Percentiles rank a stretch among this genome's conserved stretches.
These are phyloP conservation scores for Pseudomyrmex cubaensis DNA, from an alignment of 1,140 invertebrate genomes.

Conservation along the genomic window DNA sequence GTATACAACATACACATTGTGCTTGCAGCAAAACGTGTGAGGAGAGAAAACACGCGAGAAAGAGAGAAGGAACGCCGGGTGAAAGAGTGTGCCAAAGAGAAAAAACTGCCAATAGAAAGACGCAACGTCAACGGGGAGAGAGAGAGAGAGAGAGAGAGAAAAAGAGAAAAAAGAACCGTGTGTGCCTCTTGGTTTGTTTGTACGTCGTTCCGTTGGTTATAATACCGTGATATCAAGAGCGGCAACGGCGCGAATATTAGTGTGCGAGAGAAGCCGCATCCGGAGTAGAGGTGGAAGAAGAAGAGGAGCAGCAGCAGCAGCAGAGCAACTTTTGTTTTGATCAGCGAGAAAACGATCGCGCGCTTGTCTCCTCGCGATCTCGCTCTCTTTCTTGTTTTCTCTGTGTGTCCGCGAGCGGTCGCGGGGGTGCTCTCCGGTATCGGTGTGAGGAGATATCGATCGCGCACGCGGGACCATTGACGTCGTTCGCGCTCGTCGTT, in stretches of 20 bases:
- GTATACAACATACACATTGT: background rate
- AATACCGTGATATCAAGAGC: background rate
- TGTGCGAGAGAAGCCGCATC: slow-evolving; percentile 47
- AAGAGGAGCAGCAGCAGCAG: slow-evolving; percentile 13
- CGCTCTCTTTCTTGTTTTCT: background rate
- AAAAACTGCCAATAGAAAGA: slow-evolving; percentile 31
- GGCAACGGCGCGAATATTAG: slow-evolving; percentile 36
- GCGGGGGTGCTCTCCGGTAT: slow-evolving; percentile 59
- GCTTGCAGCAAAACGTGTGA: background rate
- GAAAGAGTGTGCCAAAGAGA: slow-evolving; percentile 53
- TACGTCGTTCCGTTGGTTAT: background rate
- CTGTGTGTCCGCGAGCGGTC: background rate
- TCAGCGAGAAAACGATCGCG: slow-evolving; percentile 57
- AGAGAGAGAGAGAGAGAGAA: background rate
- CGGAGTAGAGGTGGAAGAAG: slow-evolving; percentile 21
- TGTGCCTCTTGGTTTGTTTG: slow-evolving; percentile 20
- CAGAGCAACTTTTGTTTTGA: slow-evolving; percentile 70
- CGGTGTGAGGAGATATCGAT: slow-evolving; percentile 71
- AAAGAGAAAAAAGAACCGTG: slow-evolving; percentile 2
- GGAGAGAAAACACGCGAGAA: background rate
- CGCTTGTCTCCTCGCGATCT: slow-evolving; percentile 48
- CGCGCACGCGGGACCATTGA: slow-evolving; percentile 71
- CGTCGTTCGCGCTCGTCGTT: slow-evolving; percentile 53
- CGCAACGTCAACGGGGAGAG: background rate
- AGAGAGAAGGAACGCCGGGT: slow-evolving; percentile 3